phyloP scores from a whole-genome alignment of 1,140 invertebrate genomes.

The Drosophila santomea region DNA sequence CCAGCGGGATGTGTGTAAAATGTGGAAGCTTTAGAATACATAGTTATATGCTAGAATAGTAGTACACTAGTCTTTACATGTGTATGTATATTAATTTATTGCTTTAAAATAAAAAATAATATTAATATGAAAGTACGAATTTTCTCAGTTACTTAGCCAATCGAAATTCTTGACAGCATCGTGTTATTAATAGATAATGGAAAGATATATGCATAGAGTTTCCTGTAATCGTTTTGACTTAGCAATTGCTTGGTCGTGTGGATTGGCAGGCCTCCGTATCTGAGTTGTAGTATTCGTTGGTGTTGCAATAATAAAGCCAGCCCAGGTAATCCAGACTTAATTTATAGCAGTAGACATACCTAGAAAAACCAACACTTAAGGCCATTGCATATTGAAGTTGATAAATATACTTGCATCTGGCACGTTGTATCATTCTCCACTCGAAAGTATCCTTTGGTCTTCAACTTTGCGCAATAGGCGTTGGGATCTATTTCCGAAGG shows the following conservation, averaged over 20 bases:
- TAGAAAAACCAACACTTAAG: conserved; percentile 14
- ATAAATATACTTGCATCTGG: conserved; percentile 39
- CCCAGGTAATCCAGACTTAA: conserved; percentile 56
- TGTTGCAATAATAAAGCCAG: conserved; percentile 59
- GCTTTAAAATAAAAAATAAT: too few species aligned
- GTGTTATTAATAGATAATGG: not conserved
- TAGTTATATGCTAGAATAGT: not conserved
- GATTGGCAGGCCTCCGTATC: conserved; percentile 39
- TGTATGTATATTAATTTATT: not conserved
- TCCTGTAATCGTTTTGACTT: not conserved
- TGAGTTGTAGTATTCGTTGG: conserved; percentile 50
- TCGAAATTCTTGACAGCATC: too few species aligned
- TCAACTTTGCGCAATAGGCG: conserved; percentile 40
- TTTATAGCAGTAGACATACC: conserved; percentile 64
- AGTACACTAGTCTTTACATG: too few species aligned
- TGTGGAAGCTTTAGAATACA: not conserved
- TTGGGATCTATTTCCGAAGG: conserved; percentile 27
- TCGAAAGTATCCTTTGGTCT: conserved; percentile 42
- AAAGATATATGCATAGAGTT: not conserved
- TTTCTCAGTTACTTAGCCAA: not conserved
- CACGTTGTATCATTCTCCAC: conserved; percentile 56
- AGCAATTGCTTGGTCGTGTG: conserved; percentile 50
- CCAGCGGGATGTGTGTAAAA: conserved; percentile 2
- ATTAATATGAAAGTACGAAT: not conserved
- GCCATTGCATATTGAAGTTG: not conserved